Evolutionary conservation across 2,113 vertebrate genomes (phyloP).

Genomic region (Nothobranchius kuhntae): DNA sequence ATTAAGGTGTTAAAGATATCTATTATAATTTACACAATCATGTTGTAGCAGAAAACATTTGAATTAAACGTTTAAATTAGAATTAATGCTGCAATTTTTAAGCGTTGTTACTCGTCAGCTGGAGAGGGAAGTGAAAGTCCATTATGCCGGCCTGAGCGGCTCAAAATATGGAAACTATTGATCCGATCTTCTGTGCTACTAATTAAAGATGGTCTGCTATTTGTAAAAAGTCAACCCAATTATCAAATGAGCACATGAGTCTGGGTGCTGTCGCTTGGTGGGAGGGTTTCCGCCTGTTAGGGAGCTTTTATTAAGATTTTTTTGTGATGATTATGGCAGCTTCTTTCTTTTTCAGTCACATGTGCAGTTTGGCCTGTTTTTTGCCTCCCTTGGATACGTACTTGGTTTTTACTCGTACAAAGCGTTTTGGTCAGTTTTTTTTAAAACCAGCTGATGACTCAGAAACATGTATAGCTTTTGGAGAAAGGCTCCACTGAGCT

Average conservation of each 20-base stretch:
- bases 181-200: slow-evolving; percentile 57
- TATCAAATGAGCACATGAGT: slow-evolving; percentile 72
- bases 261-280: slow-evolving; percentile 42
- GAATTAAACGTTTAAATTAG: background rate
- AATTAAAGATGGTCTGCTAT: slow-evolving; percentile 73
- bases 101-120: slow-evolving; percentile 46
- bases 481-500: background rate
- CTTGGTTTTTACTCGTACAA: background rate
- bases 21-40: too few species aligned
- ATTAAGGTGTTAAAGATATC: too few species aligned
- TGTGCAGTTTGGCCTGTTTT: background rate
- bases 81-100: slow-evolving; percentile 17
- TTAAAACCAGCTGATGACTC: background rate
- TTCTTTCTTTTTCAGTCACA: background rate
- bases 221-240: slow-evolving; percentile 74
- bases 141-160: slow-evolving; percentile 51
- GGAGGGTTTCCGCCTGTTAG: slow-evolving; percentile 48
- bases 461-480: background rate
- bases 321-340: background rate
- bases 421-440: slow-evolving; percentile 30
- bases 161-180: slow-evolving; percentile 73
- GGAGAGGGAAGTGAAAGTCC: slow-evolving; percentile 65
- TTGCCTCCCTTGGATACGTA: background rate
- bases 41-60: background rate
- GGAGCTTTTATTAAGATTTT: slow-evolving; percentile 1